These are phyloP conservation scores for Calidris pugnax DNA, from an alignment of 2,113 vertebrate genomes.

Conservation along the genomic window DNA sequence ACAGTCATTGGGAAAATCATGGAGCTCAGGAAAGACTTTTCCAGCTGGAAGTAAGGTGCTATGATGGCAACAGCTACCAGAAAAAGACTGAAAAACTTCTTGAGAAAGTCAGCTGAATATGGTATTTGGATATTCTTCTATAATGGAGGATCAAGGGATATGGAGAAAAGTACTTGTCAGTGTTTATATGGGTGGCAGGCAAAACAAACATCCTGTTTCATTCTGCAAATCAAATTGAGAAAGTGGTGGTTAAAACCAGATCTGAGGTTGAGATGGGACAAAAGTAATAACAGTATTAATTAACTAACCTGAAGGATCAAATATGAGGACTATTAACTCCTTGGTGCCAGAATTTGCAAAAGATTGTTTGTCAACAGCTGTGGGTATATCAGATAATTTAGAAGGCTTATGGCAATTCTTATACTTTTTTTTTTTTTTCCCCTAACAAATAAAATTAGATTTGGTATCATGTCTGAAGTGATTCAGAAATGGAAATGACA, in stretches of 20 bases:
- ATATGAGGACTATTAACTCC: neutral
- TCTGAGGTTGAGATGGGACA: neutral
- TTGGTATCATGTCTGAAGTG: constrained; percentile 38
- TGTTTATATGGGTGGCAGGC: neutral
- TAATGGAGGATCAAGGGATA: neutral
- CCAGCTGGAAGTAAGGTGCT: neutral
- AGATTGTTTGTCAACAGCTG: neutral
- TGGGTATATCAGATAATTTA: neutral
- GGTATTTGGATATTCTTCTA: neutral
- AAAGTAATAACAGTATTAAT: neutral
- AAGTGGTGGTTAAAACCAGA: neutral
- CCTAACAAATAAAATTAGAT: constrained; percentile 26
- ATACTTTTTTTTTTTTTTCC: neutral
- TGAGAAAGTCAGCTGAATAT: neutral
- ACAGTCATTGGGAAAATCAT: neutral
- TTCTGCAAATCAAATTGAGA: neutral
- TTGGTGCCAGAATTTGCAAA: neutral
- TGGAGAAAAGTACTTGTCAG: neutral
- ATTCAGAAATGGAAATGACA: constrained; percentile 52
- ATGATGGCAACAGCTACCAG: constrained; percentile 3
- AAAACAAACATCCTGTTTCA: neutral
- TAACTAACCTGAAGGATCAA: neutral
- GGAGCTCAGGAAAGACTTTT: constrained; percentile 1
- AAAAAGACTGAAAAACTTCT: neutral
- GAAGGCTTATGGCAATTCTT: neutral